phyloP scores from a whole-genome alignment of 2,113 vertebrate species.

The human region DNA sequence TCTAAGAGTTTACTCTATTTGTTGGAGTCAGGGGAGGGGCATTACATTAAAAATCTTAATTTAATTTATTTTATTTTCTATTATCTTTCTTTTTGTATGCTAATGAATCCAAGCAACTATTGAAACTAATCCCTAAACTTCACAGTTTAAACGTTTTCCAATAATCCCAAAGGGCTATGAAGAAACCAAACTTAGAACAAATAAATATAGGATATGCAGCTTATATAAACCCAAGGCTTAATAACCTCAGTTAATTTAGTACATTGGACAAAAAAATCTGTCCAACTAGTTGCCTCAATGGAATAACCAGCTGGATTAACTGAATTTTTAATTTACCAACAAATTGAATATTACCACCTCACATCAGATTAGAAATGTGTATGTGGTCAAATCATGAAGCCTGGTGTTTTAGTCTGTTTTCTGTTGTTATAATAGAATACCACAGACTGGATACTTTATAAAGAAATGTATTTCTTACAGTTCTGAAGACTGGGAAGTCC shows the following conservation, averaged over 20 bases:
- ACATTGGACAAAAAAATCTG: background rate
- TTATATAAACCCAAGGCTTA: background rate
- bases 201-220: background rate
- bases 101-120: background rate
- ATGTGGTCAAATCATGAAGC: background rate
- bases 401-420: background rate
- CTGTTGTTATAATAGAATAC: background rate
- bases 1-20: background rate
- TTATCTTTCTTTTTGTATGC: background rate
- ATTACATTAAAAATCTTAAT: background rate
- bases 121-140: background rate
- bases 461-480: background rate
- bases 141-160: background rate
- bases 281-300: background rate
- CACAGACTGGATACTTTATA: background rate
- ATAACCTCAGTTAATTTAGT: background rate
- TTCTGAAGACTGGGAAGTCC: background rate
- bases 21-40: fast-evolving
- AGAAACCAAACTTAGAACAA: background rate
- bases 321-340: background rate
- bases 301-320: background rate
- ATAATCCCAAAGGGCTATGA: background rate
- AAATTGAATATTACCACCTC: background rate
- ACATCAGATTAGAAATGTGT: background rate
- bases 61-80: background rate